These are phyloP conservation scores for Danio albolineatus DNA, from an alignment of 2,797 vertebrate species.

Conservation along the genomic window DNA sequence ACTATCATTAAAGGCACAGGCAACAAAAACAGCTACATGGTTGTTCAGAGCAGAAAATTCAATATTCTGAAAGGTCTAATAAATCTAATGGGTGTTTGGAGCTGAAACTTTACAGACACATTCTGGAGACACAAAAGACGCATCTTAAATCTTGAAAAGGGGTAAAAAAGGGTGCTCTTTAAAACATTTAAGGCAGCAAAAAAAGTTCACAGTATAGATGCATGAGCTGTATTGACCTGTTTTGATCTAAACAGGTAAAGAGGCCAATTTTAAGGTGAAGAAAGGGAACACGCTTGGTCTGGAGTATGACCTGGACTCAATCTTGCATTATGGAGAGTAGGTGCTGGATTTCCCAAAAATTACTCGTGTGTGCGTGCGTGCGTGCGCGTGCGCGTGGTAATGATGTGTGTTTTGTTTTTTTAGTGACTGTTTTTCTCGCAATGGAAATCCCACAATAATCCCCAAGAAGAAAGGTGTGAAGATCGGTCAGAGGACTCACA, in stretches of 20 bases:
- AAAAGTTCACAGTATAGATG: not conserved
- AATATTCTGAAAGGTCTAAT: no score
- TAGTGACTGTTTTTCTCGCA: conserved; percentile 67
- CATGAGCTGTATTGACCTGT: not conserved
- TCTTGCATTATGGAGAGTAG: conserved; percentile 78
- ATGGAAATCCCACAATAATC: conserved; percentile 66
- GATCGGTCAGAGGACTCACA: conserved; percentile 69
- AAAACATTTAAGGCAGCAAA: no score
- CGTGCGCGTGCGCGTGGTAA: not conserved
- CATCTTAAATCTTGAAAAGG: no score
- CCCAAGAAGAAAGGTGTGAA: fast-evolving
- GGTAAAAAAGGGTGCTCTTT: no score
- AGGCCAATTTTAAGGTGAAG: conserved; percentile 58
- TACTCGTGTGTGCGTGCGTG: not conserved
- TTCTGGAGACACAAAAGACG: no score
- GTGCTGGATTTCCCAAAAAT: not conserved
- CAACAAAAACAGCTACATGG: no score
- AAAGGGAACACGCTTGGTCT: conserved; percentile 49
- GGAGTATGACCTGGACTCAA: conserved; percentile 67
- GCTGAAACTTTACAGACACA: no score
- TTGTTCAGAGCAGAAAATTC: no score
- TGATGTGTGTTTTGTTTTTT: conserved; percentile 13
- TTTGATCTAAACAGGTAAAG: conserved; percentile 61
- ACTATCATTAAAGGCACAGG: no score
- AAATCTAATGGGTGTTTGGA: no score